phyloP scores from a whole-genome alignment of 2,888 invertebrate species.

The Apodemia hepburni region DNA sequence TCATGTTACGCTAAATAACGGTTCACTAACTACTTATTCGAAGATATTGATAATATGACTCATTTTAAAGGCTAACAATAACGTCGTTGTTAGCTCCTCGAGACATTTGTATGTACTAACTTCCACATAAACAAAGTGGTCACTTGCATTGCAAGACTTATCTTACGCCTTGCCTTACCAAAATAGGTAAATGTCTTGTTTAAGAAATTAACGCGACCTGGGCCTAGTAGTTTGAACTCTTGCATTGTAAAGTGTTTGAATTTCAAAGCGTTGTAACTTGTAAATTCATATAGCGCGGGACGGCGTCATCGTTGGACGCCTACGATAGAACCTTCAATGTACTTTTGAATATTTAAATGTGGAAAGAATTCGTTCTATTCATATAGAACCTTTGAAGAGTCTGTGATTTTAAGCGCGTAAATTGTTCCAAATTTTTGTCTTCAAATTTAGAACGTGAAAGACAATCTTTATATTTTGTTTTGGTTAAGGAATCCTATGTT shows the following conservation, averaged over 20 bases:
- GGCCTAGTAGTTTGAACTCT: constrained; percentile 46
- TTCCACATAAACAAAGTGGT: constrained; percentile 56
- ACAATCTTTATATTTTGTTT: constrained; percentile 8
- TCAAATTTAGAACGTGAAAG: background rate
- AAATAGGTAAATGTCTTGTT: constrained; percentile 42
- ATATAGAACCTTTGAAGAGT: constrained; percentile 12
- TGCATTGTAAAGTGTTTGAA: constrained; percentile 41
- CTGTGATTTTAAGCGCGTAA: constrained; percentile 7
- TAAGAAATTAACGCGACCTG: constrained; percentile 41
- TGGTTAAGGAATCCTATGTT: constrained; percentile 17
- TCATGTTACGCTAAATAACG: too few relatives aligned
- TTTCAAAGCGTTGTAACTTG: constrained; percentile 43
- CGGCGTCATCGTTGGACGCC: constrained; percentile 62
- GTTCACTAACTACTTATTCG: too few relatives aligned
- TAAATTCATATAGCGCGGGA: constrained; percentile 60
- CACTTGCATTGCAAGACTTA: constrained; percentile 50
- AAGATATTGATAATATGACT: background rate
- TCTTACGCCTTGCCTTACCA: constrained; percentile 43
- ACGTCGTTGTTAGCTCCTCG: background rate
- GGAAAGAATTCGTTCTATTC: constrained; percentile 31
- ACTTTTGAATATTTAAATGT: constrained; percentile 33
- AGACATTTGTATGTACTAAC: constrained; percentile 39
- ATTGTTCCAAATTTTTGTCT: constrained; percentile 12
- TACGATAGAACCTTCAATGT: constrained; percentile 47
- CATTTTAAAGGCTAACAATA: background rate